Evolutionary conservation across 2,888 invertebrate species (phyloP), one percentile per base, ranked within the genome.

Genomic region (Carabus problematicus): DNA sequence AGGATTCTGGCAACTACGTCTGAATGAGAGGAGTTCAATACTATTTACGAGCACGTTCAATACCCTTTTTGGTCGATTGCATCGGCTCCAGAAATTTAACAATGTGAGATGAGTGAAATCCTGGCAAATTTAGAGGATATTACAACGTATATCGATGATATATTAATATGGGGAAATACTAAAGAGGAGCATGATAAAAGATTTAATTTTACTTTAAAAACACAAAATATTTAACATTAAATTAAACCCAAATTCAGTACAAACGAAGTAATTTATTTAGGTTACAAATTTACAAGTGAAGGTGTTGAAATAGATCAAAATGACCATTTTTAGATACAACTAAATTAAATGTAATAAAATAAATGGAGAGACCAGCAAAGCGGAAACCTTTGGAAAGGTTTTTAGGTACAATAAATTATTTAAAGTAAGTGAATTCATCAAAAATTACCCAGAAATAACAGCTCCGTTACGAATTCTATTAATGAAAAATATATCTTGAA

Each of bases 341-440:
- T n/a, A n/a, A n/a, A n/a, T n/a, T n/a, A n/a, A n/a, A n/a, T n/a
- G n/a, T n/a, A n/a, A n/a, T n/a, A n/a, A n/a, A n/a, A n/a, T n/a
- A n/a, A n/a, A n/a, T n/a, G n/a, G n/a, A n/a, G n/a, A 69, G 14
- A 18, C 78, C 1, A 56, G 56, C 6, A 47, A 68, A 42, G 72
- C 75, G 71, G 58, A 72, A 73, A 60, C 75, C 75, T n/a, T 43
- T 77, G 8, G 71, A 75, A 69, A 64, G 72, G 18, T 72, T 78
- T 12, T 64, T 76, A 19, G 76, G 77, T 8, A 70, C 77, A 61
- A 70, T 74, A 8, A 76, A 73, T n/a, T 76, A 76, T 70, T 55
- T 54, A 59, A 7, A 47, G 66, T 76, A 6, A 59, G 72, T 39
- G 73, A 74, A 72, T 77, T 74, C 70, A 72, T 77, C 29, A 72